Conservation (phyloP, 2,113 vertebrate genomes). For the Larimichthys crocea region DNA sequence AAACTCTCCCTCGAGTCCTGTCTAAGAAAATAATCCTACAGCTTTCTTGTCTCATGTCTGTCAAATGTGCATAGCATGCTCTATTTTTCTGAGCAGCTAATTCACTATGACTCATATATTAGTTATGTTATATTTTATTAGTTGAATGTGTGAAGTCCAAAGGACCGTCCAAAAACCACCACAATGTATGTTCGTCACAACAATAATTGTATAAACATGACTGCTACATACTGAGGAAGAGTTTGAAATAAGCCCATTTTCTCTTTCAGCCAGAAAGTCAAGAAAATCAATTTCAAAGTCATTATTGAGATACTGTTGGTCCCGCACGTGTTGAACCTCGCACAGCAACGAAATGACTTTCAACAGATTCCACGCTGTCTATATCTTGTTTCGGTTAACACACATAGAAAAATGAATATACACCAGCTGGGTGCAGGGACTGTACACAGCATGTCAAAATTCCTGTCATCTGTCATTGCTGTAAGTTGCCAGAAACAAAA, state of each 20-base stretch:
- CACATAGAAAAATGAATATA: slow-evolving; percentile 6
- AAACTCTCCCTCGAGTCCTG: slow-evolving; percentile 27
- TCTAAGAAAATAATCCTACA: slow-evolving; percentile 39
- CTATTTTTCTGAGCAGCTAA: slow-evolving; percentile 34
- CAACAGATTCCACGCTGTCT: background rate
- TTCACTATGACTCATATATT: slow-evolving; percentile 19
- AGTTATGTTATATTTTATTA: background rate
- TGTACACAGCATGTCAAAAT: slow-evolving; percentile 16
- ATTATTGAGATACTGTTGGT: background rate
- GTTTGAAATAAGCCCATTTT: background rate
- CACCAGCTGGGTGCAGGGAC: background rate
- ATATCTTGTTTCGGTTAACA: background rate
- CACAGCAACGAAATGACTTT: background rate
- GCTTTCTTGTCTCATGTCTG: slow-evolving; percentile 43
- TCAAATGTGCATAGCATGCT: slow-evolving; percentile 24
- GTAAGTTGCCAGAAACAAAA: background rate
- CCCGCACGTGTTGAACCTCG: background rate
- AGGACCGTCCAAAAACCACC: slow-evolving; percentile 1
- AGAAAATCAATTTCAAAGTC: background rate
- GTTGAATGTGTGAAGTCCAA: slow-evolving; percentile 17
- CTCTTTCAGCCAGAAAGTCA: background rate
- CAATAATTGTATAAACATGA: background rate
- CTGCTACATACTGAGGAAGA: background rate
- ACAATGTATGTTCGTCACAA: background rate
- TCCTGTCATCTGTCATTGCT: slow-evolving; percentile 19